Conservation (phyloP, 2,888 invertebrate species). For the Tolmerus cingulatus region DNA sequence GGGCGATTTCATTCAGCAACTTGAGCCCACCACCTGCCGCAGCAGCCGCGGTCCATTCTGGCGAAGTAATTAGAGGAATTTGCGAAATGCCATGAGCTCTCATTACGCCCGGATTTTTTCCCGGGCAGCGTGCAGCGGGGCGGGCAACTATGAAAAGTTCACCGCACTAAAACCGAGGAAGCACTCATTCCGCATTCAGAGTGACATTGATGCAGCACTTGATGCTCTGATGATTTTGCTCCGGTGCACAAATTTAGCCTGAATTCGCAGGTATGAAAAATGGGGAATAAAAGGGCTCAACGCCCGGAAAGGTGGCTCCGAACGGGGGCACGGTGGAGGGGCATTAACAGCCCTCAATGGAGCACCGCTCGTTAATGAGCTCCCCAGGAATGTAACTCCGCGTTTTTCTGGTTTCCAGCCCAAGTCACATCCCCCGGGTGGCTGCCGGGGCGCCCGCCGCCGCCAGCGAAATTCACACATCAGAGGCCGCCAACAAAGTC, state of each 20-base stretch:
- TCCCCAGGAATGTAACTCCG: constrained; percentile 20
- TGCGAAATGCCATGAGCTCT: background rate
- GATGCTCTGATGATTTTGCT: constrained; percentile 27
- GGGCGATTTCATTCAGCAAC: background rate
- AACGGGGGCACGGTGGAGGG: background rate
- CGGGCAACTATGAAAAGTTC: background rate
- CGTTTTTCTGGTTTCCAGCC: constrained; percentile 8
- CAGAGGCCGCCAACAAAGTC: constrained; percentile 19
- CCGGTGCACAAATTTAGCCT: constrained; percentile 23
- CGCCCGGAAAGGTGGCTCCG: background rate
- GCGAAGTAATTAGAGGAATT: constrained; percentile 6
- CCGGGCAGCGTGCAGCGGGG: background rate
- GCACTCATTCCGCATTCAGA: constrained; percentile 1
- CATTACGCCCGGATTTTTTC: background rate
- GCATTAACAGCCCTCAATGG: constrained; percentile 30
- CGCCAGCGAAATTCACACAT: constrained; percentile 10
- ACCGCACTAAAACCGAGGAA: background rate
- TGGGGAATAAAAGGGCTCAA: constrained; percentile 2
- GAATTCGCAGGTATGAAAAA: constrained; percentile 22
- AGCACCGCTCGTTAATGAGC: constrained; percentile 17
- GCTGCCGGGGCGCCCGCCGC: background rate
- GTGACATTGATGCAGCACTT: background rate
- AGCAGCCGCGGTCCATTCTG: background rate
- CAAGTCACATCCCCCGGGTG: constrained; percentile 1
- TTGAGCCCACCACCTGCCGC: background rate